Evolutionary conservation across 2,797 vertebrate species (phyloP), one percentile per base, ranked within the genome.

Genomic region (Limosa lapponica): DNA sequence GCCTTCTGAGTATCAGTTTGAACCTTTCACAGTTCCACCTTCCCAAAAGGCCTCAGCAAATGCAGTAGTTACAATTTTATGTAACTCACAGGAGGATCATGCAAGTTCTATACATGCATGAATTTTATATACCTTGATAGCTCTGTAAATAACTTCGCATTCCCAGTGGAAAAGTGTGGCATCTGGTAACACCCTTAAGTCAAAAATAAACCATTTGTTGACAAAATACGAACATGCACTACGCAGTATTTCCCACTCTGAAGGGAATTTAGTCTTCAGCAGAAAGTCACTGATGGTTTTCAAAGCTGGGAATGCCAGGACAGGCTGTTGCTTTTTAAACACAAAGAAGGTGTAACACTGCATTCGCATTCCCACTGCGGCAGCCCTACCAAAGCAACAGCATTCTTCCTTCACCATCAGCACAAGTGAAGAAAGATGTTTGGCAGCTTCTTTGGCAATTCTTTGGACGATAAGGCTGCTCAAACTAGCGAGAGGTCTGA

Each of bases 151-250:
- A 89, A 36, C 66, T 73, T 71, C 34, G 2, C 27, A 9, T 46
- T 78, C 44, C 27, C 75, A 25, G n/a, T 48, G 30, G 72, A 89
- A 78, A 91, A 89, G 10, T 37, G 16, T 69, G 72, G n/a, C 69
- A 69, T 80, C 52, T 83, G 62, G 75, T 75, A 83, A 41, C 15
- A 49, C 1, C 17, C 24, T 43, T 28, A 67, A 74, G 52, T 70
- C 28, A 94, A 93, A 69, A 44, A 82, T 61, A 82, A 89, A 89
- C 13, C 11, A 36, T 89, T 94, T 83, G 52, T 92, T 93, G 79
- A 72, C 74, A 95, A 94, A 92, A 67, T 62, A 72, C 0, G 2
- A 72, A 64, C 10, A 70, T 30, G 41, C 12, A 12, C 41, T 51
- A 13, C 0, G 8, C 23, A 49, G 22, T 30, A 15, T 79, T 91